phyloP scores from a whole-genome alignment of 2,888 invertebrate genomes.

The Argyresthia goedartella region DNA sequence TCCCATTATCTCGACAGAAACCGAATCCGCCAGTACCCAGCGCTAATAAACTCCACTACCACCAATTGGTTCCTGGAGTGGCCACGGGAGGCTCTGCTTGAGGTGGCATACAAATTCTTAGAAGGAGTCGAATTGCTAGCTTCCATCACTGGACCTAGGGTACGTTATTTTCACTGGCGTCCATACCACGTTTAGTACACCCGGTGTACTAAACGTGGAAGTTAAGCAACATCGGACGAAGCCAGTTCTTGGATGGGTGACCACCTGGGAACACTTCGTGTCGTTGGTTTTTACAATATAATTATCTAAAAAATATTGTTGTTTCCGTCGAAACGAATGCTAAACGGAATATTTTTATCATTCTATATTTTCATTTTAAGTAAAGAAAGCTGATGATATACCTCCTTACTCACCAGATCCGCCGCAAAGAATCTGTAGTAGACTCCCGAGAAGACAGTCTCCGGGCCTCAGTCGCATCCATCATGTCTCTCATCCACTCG shows the following conservation, averaged over 20 bases:
- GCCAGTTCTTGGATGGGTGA: too few relatives aligned
- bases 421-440: slow-evolving; percentile 52
- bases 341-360: too few relatives aligned
- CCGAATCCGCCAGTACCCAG: slow-evolving; percentile 89
- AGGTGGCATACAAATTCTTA: slow-evolving; percentile 88
- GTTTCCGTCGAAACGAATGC: too few relatives aligned
- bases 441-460: slow-evolving; percentile 71
- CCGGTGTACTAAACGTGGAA: slow-evolving; percentile 16
- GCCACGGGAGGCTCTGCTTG: slow-evolving; percentile 90
- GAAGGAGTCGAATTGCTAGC: slow-evolving; percentile 78
- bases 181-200: slow-evolving; percentile 19
- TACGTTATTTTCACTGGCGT: slow-evolving; percentile 23
- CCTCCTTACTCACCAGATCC: slow-evolving; percentile 24
- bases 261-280: too few relatives aligned
- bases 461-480: slow-evolving; percentile 76
- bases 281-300: too few relatives aligned
- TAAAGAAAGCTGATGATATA: too few relatives aligned
- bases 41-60: slow-evolving; percentile 87
- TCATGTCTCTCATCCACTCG: slow-evolving; percentile 86
- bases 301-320: too few relatives aligned
- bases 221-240: too few relatives aligned
- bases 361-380: too few relatives aligned
- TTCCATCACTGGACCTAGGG: slow-evolving; percentile 75
- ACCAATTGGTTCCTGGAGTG: slow-evolving; percentile 93
- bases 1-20: slow-evolving; percentile 55